These are phyloP conservation scores for Steromphala cineraria DNA, from an alignment of 2,888 invertebrate species.

Conservation along the genomic window DNA sequence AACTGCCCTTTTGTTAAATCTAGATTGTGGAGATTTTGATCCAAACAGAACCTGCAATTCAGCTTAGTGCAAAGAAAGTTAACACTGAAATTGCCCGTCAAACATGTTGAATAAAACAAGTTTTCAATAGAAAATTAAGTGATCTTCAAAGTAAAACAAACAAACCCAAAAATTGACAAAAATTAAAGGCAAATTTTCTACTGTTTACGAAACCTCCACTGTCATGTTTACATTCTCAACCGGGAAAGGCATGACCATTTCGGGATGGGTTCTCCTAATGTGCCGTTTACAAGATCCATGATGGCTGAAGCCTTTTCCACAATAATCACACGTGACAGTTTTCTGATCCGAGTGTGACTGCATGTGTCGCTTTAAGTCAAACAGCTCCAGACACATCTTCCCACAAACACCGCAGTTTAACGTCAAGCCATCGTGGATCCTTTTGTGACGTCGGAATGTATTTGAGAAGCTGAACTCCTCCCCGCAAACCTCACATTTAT, in stretches of 20 bases:
- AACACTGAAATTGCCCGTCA: too few relatives aligned
- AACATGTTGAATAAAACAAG: too few relatives aligned
- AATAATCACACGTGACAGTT: constrained; percentile 1
- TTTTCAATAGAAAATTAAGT: too few relatives aligned
- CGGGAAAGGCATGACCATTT: background rate
- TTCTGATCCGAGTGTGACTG: constrained; percentile 1
- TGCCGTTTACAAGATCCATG: background rate
- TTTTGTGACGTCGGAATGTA: constrained; percentile 2
- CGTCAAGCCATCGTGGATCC: background rate
- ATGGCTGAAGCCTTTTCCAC: constrained; percentile 3
- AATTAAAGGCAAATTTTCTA: too few relatives aligned
- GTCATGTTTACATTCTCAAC: background rate
- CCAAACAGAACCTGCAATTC: too few relatives aligned
- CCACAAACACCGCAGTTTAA: background rate
- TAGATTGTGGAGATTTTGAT: too few relatives aligned
- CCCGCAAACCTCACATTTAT: constrained; percentile 77
- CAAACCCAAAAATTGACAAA: too few relatives aligned
- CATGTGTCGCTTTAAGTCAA: constrained; percentile 12
- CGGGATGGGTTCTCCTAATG: constrained; percentile 56
- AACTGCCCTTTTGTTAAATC: too few relatives aligned
- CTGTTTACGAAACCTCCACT: background rate
- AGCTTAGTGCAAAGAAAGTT: too few relatives aligned
- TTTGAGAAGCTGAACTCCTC: constrained; percentile 19
- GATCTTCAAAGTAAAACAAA: too few relatives aligned
- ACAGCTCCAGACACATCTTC: constrained; percentile 12